A percentile compares a stretch with the other conserved stretches of the same genome.
Evolutionary conservation across 1,140 invertebrate species (phyloP).

Genomic region (Mya arenaria): DNA sequence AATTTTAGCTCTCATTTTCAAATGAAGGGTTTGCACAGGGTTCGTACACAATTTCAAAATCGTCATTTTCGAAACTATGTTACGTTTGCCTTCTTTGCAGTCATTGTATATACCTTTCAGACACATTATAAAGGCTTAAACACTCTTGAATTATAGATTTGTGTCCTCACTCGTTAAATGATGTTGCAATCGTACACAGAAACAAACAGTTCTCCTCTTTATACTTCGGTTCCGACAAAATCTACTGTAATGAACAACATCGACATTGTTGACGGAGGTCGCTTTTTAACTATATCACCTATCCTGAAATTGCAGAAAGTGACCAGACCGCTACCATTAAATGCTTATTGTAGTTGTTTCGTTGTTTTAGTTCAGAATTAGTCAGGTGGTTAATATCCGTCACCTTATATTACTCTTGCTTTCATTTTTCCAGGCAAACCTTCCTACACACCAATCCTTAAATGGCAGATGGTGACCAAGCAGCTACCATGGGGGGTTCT

Average conservation of each 20-base stretch:
- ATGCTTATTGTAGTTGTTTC: background rate
- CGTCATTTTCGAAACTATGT: too few species aligned
- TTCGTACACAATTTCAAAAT: too few species aligned
- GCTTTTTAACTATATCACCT: background rate
- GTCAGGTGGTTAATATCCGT: background rate
- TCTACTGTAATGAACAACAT: background rate
- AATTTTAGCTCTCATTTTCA: too few species aligned
- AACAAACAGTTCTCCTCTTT: too few species aligned
- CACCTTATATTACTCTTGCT: background rate
- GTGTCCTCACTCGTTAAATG: too few species aligned
- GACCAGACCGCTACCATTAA: background rate
- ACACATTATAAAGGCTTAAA: too few species aligned
- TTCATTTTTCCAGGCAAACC: constrained; percentile 1
- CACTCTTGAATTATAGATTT: too few species aligned
- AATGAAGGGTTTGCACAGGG: too few species aligned
- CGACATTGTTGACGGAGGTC: background rate
- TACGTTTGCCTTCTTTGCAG: too few species aligned
- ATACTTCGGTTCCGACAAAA: background rate
- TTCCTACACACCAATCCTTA: constrained; percentile 66
- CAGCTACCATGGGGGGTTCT: constrained; percentile 82
- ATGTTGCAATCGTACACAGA: too few species aligned
- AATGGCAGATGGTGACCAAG: constrained; percentile 79
- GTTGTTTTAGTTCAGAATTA: background rate
- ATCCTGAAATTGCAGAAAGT: background rate
- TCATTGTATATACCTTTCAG: too few species aligned